Percentiles rank a stretch among this genome's conserved stretches.
Evolutionary conservation across 2,113 vertebrate species (phyloP).

Genomic region (Rhynchomys soricoides): DNA sequence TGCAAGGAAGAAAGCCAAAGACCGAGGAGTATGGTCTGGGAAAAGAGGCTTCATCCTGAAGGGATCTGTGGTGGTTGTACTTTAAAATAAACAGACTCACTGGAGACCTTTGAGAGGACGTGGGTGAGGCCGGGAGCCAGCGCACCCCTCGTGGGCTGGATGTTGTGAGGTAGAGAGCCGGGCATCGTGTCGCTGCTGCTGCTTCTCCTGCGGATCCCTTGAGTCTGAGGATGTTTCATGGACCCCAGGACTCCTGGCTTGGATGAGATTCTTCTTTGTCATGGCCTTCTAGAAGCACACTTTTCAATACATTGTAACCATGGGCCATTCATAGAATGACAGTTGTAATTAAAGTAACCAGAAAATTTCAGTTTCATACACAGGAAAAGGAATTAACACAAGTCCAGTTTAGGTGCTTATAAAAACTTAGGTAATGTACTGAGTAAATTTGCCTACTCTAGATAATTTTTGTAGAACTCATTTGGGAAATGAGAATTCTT

Average conservation of each 20-base stretch:
- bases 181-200: fast-evolving
- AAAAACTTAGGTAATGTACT: background rate
- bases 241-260: background rate
- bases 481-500: background rate
- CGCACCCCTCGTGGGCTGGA: background rate
- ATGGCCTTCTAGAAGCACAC: background rate
- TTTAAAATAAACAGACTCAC: background rate
- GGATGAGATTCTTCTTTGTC: background rate
- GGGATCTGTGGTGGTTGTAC: background rate
- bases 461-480: background rate
- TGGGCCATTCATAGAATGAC: background rate
- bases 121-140: background rate
- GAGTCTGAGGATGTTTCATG: background rate
- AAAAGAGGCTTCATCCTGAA: slow-evolving; percentile 11
- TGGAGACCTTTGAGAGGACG: background rate
- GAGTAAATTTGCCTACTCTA: background rate
- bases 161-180: background rate
- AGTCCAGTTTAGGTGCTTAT: background rate
- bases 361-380: background rate
- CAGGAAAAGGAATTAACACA: background rate
- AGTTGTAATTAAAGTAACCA: background rate
- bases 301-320: background rate
- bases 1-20: background rate
- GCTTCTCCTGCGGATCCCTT: background rate
- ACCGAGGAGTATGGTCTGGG: background rate